Conservation (phyloP, 2,113 vertebrate species). For the Mixornis gularis region DNA sequence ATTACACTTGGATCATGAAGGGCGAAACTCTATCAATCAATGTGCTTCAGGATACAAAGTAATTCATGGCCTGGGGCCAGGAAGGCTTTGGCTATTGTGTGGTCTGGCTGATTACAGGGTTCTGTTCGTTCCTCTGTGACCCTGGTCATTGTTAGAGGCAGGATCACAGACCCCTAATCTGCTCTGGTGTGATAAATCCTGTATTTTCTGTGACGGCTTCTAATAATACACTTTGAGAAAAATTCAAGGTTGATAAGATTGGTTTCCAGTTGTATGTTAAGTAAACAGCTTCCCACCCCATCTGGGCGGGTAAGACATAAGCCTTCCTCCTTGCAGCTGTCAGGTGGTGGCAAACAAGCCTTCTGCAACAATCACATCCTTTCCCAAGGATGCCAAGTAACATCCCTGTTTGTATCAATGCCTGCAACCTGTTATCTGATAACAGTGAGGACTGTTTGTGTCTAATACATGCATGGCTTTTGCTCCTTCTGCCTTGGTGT, state of each 20-base stretch:
- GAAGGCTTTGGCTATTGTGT: background rate
- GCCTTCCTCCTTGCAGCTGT: background rate
- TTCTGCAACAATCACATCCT: background rate
- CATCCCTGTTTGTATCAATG: background rate
- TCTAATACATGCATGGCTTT: background rate
- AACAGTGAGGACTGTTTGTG: background rate
- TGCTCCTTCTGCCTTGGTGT: background rate
- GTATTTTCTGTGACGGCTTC: background rate
- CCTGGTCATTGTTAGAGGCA: background rate
- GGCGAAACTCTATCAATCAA: background rate
- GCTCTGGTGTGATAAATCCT: background rate
- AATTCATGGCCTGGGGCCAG: background rate
- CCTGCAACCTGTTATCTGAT: background rate
- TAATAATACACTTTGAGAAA: slow-evolving; percentile 24
- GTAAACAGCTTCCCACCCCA: background rate
- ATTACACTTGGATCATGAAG: background rate
- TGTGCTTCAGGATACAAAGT: background rate
- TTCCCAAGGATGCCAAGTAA: background rate
- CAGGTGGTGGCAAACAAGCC: background rate
- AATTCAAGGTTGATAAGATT: slow-evolving; percentile 19
- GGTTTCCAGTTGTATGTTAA: background rate
- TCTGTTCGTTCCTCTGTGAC: background rate
- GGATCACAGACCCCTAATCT: background rate
- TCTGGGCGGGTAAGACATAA: background rate
- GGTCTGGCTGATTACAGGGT: background rate